phyloP scores from a whole-genome alignment of 2,113 vertebrate species.

The Saccopteryx bilineata region DNA sequence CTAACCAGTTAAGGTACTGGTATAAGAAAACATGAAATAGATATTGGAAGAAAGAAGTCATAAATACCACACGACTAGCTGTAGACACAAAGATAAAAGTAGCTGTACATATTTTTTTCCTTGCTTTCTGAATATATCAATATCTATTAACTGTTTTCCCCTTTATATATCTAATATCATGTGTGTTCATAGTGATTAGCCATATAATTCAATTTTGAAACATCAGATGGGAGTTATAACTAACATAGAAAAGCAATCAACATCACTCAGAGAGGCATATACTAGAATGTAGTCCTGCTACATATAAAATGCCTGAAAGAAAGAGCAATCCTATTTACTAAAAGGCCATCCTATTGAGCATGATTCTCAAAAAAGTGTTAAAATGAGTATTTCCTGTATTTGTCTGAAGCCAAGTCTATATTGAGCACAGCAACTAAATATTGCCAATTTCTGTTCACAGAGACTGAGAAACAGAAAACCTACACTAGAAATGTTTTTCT shows the following conservation, averaged over 20 bases:
- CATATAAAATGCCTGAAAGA: background rate
- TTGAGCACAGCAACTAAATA: background rate
- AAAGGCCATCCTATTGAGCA: background rate
- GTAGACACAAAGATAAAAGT: background rate
- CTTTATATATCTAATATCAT: background rate
- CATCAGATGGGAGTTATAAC: background rate
- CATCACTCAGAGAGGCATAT: background rate
- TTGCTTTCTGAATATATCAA: background rate
- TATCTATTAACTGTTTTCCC: background rate
- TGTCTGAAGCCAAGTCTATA: background rate
- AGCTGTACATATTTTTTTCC: background rate
- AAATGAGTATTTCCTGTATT: background rate
- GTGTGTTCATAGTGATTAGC: background rate
- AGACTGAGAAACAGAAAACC: background rate
- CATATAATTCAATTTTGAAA: background rate
- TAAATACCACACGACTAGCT: background rate
- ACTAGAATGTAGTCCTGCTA: background rate
- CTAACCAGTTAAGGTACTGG: background rate
- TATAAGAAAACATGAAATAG: background rate
- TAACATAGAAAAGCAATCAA: conserved; percentile 12
- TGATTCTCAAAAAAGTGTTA: conserved; percentile 21
- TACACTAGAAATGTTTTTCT: background rate
- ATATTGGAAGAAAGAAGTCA: background rate
- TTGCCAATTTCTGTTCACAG: background rate
- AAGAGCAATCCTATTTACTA: background rate